phyloP scores from a whole-genome alignment of 2,113 vertebrate species.

The Saccopteryx leptura region DNA sequence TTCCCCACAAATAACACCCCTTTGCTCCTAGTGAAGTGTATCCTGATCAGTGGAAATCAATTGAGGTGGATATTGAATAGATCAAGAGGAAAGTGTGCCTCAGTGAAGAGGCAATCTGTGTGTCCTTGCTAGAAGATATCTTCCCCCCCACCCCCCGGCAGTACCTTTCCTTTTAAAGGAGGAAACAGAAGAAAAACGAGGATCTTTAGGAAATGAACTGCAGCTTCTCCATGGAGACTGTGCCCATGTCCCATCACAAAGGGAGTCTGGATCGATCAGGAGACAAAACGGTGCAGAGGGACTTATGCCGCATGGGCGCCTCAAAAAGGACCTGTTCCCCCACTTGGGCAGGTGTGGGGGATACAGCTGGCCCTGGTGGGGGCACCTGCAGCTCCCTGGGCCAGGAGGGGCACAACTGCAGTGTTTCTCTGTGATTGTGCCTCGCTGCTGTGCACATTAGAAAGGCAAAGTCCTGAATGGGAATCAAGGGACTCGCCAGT shows the following conservation, averaged over 20 bases:
- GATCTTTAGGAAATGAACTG: neutral
- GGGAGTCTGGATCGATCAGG: neutral
- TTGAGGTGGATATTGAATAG: neutral
- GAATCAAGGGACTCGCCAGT: fast-evolving
- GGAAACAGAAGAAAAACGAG: neutral
- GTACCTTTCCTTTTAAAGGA: neutral
- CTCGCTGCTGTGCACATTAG: neutral
- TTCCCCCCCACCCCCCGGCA: neutral
- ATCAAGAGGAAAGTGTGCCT: neutral
- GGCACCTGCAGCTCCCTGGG: too few species aligned
- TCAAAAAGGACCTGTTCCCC: neutral
- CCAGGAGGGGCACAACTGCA: neutral
- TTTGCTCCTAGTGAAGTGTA: neutral
- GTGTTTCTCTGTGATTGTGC: too few species aligned
- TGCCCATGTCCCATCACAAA: neutral
- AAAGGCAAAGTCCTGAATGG: neutral
- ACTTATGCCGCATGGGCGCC: neutral
- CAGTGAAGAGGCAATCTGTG: neutral
- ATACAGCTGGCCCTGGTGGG: too few species aligned
- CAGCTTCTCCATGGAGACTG: neutral
- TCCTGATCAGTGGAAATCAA: neutral
- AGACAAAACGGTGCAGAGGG: neutral
- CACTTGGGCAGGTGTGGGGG: too few species aligned
- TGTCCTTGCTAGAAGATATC: neutral
- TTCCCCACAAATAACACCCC: neutral